phyloP scores from a whole-genome alignment of 2,113 vertebrate genomes.

The Sceloporus tristichus region DNA sequence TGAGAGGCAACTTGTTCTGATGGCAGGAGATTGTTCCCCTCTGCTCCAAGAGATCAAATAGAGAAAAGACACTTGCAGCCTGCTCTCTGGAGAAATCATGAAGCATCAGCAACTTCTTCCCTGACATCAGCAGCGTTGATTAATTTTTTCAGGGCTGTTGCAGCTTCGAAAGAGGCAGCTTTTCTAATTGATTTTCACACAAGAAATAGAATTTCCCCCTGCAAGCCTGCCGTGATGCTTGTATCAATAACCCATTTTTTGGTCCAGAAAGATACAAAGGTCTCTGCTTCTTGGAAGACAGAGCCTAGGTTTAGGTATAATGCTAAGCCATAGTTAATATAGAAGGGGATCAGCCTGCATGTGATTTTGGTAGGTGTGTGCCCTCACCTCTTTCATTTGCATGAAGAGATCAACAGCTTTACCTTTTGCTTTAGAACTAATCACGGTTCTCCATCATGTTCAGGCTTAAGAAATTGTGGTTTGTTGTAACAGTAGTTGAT shows the following conservation, averaged over 20 bases:
- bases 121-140: constrained; percentile 39
- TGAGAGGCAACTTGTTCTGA: constrained; percentile 61
- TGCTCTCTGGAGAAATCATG: constrained; percentile 30
- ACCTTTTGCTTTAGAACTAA: background rate
- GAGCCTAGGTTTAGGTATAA: background rate
- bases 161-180: background rate
- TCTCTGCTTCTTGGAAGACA: background rate
- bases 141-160: background rate
- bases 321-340: background rate
- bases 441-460: background rate
- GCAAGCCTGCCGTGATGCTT: background rate
- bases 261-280: background rate
- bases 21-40: constrained; percentile 28
- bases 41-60: constrained; percentile 39
- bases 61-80: constrained; percentile 26
- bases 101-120: constrained; percentile 66
- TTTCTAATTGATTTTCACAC: background rate
- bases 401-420: background rate
- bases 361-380: background rate
- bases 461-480: background rate
- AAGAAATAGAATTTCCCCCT: background rate
- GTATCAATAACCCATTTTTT: background rate
- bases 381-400: background rate
- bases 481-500: background rate
- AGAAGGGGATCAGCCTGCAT: background rate